Percentiles rank a stretch among this genome's conserved stretches.
Conservation (phyloP, 2,888 invertebrate genomes). For the Plebejus argus region DNA sequence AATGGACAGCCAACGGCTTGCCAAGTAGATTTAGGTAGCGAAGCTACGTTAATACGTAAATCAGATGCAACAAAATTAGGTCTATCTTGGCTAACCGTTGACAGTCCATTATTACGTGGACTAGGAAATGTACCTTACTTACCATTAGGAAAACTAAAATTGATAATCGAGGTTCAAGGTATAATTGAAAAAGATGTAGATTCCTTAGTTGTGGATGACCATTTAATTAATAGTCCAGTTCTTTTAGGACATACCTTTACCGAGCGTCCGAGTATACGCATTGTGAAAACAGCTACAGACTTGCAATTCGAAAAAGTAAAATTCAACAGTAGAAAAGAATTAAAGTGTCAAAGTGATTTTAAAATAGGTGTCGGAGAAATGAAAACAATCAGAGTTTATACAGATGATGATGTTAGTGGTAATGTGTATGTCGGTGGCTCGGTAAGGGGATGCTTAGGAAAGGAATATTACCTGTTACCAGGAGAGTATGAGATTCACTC, state of each 20-base stretch:
- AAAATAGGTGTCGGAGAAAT: conserved; percentile 12
- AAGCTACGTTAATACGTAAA: conserved; percentile 40
- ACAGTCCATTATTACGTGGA: conserved; percentile 38
- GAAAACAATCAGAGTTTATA: conserved; percentile 1
- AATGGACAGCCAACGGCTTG: conserved; percentile 4
- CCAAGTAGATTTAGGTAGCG: conserved; percentile 41
- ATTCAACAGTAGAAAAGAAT: background rate
- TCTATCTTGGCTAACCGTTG: conserved; percentile 35
- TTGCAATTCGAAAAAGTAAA: conserved; percentile 30
- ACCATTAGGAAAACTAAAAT: conserved; percentile 36
- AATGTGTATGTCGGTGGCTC: conserved; percentile 26
- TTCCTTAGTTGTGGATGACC: conserved; percentile 38
- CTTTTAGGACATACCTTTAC: conserved; percentile 39
- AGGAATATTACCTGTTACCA: conserved; percentile 22
- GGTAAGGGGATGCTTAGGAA: background rate
- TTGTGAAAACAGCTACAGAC: conserved; percentile 34
- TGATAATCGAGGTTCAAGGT: conserved; percentile 40
- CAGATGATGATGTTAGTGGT: background rate
- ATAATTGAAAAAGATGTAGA: conserved; percentile 39
- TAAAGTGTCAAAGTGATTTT: background rate
- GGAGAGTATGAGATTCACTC: conserved; percentile 13
- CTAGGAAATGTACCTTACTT: conserved; percentile 40
- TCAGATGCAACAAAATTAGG: conserved; percentile 38
- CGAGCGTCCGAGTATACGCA: conserved; percentile 36
- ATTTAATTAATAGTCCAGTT: conserved; percentile 37